Percentiles rank a stretch among this genome's conserved stretches.
phyloP scores from a whole-genome alignment of 2,113 vertebrate species.

The Sebastes fasciatus region DNA sequence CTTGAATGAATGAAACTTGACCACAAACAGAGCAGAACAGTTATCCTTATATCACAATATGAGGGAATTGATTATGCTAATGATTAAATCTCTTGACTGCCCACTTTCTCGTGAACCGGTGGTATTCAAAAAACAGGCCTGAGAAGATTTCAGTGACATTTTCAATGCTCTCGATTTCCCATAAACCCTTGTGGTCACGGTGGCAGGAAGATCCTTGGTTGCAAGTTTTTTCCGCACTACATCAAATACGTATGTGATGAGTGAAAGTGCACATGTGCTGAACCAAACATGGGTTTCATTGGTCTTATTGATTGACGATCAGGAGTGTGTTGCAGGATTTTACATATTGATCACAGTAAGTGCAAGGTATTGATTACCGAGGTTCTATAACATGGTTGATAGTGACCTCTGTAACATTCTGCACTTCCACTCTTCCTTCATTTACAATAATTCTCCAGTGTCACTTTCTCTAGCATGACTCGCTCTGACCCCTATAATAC shows the following conservation, averaged over 20 bases:
- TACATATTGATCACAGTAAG: conserved; percentile 44
- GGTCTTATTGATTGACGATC: conserved; percentile 36
- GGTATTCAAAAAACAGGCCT: too few species aligned
- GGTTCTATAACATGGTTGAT: conserved; percentile 18
- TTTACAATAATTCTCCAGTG: conserved; percentile 17
- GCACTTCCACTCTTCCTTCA: background rate
- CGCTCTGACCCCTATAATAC: background rate
- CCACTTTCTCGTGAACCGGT: too few species aligned
- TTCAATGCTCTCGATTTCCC: background rate
- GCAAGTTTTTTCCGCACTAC: background rate
- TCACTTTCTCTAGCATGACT: conserved; percentile 2
- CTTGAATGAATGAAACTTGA: too few species aligned
- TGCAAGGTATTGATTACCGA: conserved; percentile 40
- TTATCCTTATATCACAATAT: too few species aligned
- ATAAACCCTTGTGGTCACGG: background rate
- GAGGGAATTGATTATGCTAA: too few species aligned
- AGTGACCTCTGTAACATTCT: conserved; percentile 25
- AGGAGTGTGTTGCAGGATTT: conserved; percentile 20
- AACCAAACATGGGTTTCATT: background rate
- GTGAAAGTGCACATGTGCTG: background rate
- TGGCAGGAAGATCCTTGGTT: background rate
- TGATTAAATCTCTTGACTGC: too few species aligned
- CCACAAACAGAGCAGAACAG: too few species aligned
- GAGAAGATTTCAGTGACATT: background rate
- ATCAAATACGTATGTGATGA: background rate